Percentiles rank a stretch among this genome's conserved stretches.
phyloP scores from a whole-genome alignment of 2,113 vertebrate genomes.

The Sula dactylatra region DNA sequence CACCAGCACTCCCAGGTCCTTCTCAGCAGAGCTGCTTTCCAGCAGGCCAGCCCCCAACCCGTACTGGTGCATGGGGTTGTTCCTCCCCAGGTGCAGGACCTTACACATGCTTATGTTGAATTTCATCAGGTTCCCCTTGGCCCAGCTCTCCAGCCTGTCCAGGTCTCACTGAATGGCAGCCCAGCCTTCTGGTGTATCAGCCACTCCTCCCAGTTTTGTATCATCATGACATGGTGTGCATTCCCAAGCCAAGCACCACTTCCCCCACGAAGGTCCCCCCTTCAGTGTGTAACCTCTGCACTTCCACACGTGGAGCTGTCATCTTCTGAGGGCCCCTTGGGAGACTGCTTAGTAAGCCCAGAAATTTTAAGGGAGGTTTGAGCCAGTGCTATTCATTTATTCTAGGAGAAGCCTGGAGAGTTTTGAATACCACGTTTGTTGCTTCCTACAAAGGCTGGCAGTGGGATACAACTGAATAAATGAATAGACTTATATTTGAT shows the following conservation, averaged over 20 bases:
- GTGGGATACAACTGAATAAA: not conserved
- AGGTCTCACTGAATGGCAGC: too few species aligned
- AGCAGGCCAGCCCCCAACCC: too few species aligned
- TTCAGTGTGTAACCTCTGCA: not conserved
- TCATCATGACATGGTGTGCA: too few species aligned
- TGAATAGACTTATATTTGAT: constrained; percentile 35
- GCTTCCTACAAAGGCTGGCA: constrained; percentile 7
- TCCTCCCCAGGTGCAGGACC: too few species aligned
- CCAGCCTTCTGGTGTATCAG: too few species aligned
- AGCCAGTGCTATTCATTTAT: not conserved
- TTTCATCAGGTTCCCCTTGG: too few species aligned
- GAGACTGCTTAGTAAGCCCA: not conserved
- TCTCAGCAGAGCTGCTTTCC: too few species aligned
- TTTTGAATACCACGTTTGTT: not conserved
- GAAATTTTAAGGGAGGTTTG: not conserved
- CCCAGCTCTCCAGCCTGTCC: too few species aligned
- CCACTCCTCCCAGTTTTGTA: too few species aligned
- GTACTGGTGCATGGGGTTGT: too few species aligned
- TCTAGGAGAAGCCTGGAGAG: not conserved
- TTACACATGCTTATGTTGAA: too few species aligned
- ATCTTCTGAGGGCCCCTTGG: not conserved
- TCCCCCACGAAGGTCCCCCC: not conserved
- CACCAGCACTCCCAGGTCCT: too few species aligned
- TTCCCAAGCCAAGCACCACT: not conserved
- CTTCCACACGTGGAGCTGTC: fast-evolving